phyloP scores from a whole-genome alignment of 2,797 vertebrate species.

The Chrosomus eos region DNA sequence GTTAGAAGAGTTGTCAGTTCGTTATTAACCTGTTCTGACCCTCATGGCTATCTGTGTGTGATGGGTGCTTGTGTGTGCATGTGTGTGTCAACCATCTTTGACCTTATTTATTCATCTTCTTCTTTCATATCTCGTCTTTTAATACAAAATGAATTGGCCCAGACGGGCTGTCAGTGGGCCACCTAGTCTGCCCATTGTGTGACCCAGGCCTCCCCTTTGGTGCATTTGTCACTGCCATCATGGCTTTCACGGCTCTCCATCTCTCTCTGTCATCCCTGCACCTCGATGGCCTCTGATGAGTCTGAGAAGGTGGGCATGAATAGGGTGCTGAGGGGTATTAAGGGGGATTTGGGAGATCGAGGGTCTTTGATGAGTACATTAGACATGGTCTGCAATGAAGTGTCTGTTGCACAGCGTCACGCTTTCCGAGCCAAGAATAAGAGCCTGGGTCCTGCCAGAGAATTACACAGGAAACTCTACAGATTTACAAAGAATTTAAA shows the following conservation, averaged over 20 bases:
- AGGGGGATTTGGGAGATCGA: slow-evolving; percentile 63
- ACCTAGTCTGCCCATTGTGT: slow-evolving; percentile 43
- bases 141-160: slow-evolving; percentile 42
- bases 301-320: slow-evolving; percentile 49
- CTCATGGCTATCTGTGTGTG: neutral
- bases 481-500: neutral
- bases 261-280: slow-evolving; percentile 31
- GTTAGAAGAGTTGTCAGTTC: slow-evolving; percentile 14
- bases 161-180: slow-evolving; percentile 41
- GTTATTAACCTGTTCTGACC: slow-evolving; percentile 5
- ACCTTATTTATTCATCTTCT: slow-evolving; percentile 40
- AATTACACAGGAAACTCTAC: neutral
- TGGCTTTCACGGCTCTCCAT: slow-evolving; percentile 37
- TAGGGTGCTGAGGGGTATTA: slow-evolving; percentile 39
- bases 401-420: slow-evolving; percentile 39
- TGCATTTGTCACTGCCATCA: slow-evolving; percentile 49
- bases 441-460: neutral
- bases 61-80: neutral
- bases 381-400: slow-evolving; percentile 62
- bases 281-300: slow-evolving; percentile 36
- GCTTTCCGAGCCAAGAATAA: slow-evolving; percentile 26
- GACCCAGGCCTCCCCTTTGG: slow-evolving; percentile 24
- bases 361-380: slow-evolving; percentile 67
- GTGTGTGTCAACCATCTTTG: slow-evolving; percentile 43
- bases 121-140: slow-evolving; percentile 39